Conservation (phyloP, 2,888 invertebrate species). For the Chrysolina americana region DNA sequence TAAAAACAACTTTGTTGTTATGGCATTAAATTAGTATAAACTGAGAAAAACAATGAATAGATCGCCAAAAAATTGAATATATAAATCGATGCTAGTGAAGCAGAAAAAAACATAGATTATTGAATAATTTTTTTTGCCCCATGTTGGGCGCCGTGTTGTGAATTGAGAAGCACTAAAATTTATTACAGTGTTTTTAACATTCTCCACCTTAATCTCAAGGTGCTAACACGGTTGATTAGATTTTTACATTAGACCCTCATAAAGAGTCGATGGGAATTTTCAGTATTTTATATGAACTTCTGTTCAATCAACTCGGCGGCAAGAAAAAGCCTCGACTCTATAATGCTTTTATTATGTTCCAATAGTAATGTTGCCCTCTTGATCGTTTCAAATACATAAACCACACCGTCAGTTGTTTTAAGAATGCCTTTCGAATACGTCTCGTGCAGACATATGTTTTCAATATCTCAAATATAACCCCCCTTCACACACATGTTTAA, state of each 20-base stretch:
- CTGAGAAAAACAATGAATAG: too few relatives aligned
- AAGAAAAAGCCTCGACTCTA: neutral
- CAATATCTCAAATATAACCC: slow-evolving; percentile 57
- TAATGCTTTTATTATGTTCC: slow-evolving; percentile 22
- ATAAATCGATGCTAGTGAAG: too few relatives aligned
- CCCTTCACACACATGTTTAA: slow-evolving; percentile 54
- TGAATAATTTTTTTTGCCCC: neutral
- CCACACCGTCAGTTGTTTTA: slow-evolving; percentile 24
- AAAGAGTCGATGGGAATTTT: slow-evolving; percentile 12
- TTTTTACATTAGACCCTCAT: slow-evolving; percentile 28
- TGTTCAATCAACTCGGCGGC: neutral
- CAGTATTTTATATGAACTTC: neutral
- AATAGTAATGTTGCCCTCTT: slow-evolving; percentile 16
- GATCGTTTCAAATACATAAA: slow-evolving; percentile 23
- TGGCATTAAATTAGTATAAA: too few relatives aligned
- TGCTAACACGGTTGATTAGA: slow-evolving; percentile 24
- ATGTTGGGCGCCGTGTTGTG: slow-evolving; percentile 23
- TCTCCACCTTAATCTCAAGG: slow-evolving; percentile 2
- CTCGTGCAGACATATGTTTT: slow-evolving; percentile 51
- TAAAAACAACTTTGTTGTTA: too few relatives aligned
- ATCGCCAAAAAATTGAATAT: too few relatives aligned
- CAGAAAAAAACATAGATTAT: too few relatives aligned
- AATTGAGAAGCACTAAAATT: neutral
- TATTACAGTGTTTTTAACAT: slow-evolving; percentile 4
- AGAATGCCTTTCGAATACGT: slow-evolving; percentile 22